Base-by-base conservation (phyloP, 1,140 invertebrate genomes). In the Drosophila auraria region DNA sequence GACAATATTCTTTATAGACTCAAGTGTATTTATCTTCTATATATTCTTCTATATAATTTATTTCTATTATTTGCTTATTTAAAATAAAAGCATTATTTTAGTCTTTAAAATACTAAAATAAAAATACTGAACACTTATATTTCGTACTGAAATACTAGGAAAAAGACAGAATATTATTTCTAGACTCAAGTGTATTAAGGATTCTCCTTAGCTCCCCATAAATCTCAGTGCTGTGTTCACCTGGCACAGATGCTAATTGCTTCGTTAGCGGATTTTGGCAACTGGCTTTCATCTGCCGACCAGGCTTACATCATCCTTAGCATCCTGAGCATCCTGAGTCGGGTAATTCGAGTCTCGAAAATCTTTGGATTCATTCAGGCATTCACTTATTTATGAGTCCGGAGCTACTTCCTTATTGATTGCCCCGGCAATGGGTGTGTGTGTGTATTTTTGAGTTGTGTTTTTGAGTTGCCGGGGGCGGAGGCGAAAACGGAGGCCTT, bases 331-430 rank as follows among this genome's bases (percentile, higher is more conserved):
- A 11, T 71, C 68, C 63, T 11, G 30, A 25, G 25, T 17, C 20
- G 36, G 40, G 36, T 57, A 42, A 57, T 57, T 57, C 54, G 54
- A 40, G 30, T 17, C 36, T 36, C 27, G 20, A 40, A 0, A 27
- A 40, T 44, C 62, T 15, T 63, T 44, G 47, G 59, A 60, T 59
- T 64, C 75, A 65, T 62, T 60, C 42, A 45, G 68, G 77, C 59
- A 82, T 69, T 87, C 70, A 78, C 62, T 87, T 86, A 87, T 87
- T 87, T 78, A 86, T 86, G 79, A 87, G 71, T 45, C 58, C 54
- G 54, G 53, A 62, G 38, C 83, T 86, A 76, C 73, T 75, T 82
- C 42, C 27, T 70, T 86, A 86, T 84, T 84, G 82, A 84, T 84
- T 86, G 78, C 73, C 77, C 49, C 38, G 3, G 6, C 20, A 57